Percentiles rank a stretch among this genome's conserved stretches.
These are phyloP conservation scores for Lycocorax pyrrhopterus DNA, from an alignment of 2,113 vertebrate species.

Conservation along the genomic window DNA sequence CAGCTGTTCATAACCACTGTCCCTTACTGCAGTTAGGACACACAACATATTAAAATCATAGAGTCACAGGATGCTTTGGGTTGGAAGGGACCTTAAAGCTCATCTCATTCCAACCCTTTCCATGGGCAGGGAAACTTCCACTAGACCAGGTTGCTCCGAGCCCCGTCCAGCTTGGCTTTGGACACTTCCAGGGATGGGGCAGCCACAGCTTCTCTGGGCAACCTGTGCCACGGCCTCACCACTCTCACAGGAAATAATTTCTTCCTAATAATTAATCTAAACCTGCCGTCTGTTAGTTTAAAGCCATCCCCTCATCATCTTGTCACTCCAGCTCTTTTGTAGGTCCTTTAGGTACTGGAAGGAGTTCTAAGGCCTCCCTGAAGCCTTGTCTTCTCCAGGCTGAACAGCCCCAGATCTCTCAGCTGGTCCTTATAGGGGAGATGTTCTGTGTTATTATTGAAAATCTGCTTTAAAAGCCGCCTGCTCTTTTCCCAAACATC, in stretches of 20 bases:
- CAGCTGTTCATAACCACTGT: neutral
- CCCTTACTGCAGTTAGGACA: neutral
- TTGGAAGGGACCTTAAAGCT: neutral
- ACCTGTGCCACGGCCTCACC: accelerated
- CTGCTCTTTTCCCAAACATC: neutral
- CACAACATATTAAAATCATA: neutral
- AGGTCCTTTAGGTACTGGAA: neutral
- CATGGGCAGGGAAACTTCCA: neutral
- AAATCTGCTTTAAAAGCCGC: neutral
- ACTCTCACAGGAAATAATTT: neutral
- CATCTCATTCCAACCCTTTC: neutral
- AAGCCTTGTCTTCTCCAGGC: neutral
- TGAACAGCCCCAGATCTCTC: neutral
- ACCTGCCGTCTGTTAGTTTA: neutral
- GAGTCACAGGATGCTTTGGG: neutral
- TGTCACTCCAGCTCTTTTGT: neutral
- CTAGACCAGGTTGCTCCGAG: neutral
- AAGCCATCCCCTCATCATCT: accelerated
- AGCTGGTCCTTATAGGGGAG: accelerated
- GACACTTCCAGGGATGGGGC: neutral
- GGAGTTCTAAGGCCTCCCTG: accelerated
- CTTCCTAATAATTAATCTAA: neutral
- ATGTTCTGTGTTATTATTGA: neutral
- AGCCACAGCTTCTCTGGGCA: neutral
- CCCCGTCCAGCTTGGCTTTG: neutral